phyloP scores from a whole-genome alignment of 2,113 vertebrate genomes.

The Cranoglanis bouderius region DNA sequence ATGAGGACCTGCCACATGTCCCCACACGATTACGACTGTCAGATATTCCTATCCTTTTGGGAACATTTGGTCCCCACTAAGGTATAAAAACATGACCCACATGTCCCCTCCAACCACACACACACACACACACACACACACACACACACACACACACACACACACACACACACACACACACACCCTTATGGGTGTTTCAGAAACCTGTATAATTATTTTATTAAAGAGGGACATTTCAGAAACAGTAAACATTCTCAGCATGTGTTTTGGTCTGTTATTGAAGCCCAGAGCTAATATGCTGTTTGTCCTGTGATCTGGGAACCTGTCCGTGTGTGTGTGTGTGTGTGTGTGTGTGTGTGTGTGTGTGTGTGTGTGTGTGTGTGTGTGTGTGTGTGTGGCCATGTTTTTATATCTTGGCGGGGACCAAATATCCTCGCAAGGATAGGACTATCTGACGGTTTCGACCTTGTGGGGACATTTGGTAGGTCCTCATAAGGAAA shows the following conservation, averaged over 20 bases:
- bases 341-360: neutral
- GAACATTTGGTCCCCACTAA: neutral
- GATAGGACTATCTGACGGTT: neutral
- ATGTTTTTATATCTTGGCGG: neutral
- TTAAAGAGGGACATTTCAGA: neutral
- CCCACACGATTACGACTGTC: neutral
- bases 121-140: neutral
- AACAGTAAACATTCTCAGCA: neutral
- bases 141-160: neutral
- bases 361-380: neutral
- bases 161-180: neutral
- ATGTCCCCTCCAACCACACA: too few relatives aligned
- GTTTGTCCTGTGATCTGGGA: conserved; percentile 25
- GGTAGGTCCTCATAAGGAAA: neutral
- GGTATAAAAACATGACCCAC: too few relatives aligned
- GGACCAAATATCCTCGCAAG: neutral
- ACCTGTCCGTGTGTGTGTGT: neutral
- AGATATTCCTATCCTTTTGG: neutral
- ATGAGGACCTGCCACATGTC: neutral
- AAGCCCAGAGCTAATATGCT: neutral
- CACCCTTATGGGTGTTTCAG: neutral
- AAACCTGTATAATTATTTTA: neutral
- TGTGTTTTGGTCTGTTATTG: neutral
- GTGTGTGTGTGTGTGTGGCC: neutral
- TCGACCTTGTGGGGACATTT: neutral